Evolutionary conservation across 2,797 vertebrate species (phyloP).

Genomic region (Enteromius argenteus): DNA sequence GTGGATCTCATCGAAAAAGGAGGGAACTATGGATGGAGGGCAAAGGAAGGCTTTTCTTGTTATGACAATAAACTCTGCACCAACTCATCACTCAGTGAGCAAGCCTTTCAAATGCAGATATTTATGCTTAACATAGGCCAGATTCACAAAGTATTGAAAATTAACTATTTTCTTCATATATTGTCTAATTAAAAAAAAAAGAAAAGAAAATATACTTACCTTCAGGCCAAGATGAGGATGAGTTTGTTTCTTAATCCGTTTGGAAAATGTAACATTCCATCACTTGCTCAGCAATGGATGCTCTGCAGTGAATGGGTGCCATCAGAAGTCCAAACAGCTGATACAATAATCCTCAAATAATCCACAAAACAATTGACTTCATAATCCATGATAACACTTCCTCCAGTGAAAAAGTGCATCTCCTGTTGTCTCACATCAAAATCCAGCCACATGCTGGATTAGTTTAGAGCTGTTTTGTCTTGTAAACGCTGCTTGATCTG

Average conservation of each 20-base stretch:
- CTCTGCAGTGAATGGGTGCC: neutral
- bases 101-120: neutral
- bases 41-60: constrained; percentile 86
- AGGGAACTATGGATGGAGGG: constrained; percentile 87
- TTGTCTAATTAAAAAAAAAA: neutral
- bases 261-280: neutral
- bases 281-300: neutral
- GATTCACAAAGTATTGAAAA: neutral
- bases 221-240: neutral
- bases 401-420: no score
- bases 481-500: neutral
- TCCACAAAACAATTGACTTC: no score
- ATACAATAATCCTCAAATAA: no score
- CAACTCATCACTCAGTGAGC: constrained; percentile 83
- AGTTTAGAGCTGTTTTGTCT: neutral
- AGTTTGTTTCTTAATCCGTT: neutral
- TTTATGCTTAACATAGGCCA: neutral
- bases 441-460: no score
- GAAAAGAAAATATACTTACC: neutral
- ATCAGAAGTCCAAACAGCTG: neutral
- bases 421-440: no score
- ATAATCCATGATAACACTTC: no score
- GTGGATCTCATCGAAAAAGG: constrained; percentile 84
- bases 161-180: neutral
- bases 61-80: constrained; percentile 84